Percentiles rank a stretch among this genome's conserved stretches.
These are phyloP conservation scores for Agelastica alni DNA, from an alignment of 2,888 invertebrate genomes.

Conservation along the genomic window DNA sequence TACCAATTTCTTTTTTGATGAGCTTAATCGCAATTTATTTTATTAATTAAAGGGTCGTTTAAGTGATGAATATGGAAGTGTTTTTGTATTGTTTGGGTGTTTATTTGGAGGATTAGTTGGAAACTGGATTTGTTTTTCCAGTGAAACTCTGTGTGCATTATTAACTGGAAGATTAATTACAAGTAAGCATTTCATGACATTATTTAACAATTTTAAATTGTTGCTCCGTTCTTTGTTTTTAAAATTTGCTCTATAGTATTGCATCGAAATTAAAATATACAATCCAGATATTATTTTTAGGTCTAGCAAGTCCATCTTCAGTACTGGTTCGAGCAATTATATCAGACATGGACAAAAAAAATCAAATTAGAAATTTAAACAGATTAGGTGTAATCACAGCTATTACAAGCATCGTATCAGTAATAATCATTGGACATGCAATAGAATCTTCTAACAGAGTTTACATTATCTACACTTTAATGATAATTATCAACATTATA, in stretches of 20 bases:
- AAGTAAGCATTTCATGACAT: too few species aligned
- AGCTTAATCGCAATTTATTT: too few species aligned
- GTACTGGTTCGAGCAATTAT: conserved; percentile 9
- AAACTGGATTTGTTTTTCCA: conserved; percentile 1
- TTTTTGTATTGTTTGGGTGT: conserved; percentile 13
- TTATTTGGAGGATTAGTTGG: conserved; percentile 14
- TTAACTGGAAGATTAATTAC: conserved; percentile 14
- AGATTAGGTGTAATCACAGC: conserved; percentile 8
- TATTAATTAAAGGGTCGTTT: conserved; percentile 18
- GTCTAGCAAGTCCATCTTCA: conserved; percentile 14
- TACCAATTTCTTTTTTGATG: too few species aligned
- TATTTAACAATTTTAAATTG: too few species aligned
- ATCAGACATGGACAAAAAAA: background rate
- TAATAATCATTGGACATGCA: background rate
- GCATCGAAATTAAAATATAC: too few species aligned
- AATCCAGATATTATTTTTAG: too few species aligned
- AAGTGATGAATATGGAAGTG: conserved; percentile 21
- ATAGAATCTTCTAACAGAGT: background rate
- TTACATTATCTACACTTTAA: background rate
- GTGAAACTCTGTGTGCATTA: conserved; percentile 8
- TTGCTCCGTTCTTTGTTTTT: too few species aligned
- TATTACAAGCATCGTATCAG: background rate
- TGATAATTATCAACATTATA: background rate
- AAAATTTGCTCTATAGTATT: too few species aligned
- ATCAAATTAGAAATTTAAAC: background rate